phyloP scores from a whole-genome alignment of 2,797 vertebrate species.

The Allobates femoralis region DNA sequence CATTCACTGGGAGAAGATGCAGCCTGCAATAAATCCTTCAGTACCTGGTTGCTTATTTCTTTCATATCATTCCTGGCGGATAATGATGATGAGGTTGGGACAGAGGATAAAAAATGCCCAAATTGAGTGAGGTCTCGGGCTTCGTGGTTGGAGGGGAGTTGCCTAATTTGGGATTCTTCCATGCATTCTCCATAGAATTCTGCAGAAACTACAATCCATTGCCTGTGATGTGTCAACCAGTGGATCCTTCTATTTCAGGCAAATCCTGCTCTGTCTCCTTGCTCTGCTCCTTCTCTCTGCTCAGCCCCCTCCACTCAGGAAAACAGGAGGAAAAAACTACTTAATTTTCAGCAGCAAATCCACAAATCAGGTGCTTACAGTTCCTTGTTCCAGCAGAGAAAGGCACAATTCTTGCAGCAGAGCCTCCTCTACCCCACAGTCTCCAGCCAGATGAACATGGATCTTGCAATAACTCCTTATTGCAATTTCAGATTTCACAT shows the following conservation, averaged over 20 bases:
- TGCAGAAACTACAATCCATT: conserved; percentile 22
- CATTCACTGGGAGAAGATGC: conserved; percentile 68
- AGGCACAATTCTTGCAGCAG: conserved; percentile 54
- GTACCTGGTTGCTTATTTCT: conserved; percentile 26
- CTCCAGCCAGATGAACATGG: conserved; percentile 21
- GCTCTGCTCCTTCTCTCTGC: conserved; percentile 16
- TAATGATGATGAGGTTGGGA: background rate
- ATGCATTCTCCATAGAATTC: background rate
- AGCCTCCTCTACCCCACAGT: conserved; percentile 14
- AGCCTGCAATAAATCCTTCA: conserved; percentile 58
- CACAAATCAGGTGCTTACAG: conserved; percentile 32
- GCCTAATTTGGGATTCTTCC: background rate
- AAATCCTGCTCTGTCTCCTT: background rate
- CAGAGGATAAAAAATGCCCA: conserved; percentile 10
- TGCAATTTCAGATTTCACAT: conserved; percentile 58
- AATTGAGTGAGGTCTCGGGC: background rate
- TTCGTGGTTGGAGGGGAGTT: background rate
- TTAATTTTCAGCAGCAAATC: conserved; percentile 35
- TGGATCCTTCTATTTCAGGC: conserved; percentile 21
- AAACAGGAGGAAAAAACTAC: conserved; percentile 1
- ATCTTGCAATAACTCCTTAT: conserved; percentile 58
- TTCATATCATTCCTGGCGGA: conserved; percentile 13
- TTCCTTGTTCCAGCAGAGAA: conserved; percentile 16
- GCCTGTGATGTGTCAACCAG: conserved; percentile 20
- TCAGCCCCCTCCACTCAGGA: conserved; percentile 10